Evolutionary conservation across 2,797 vertebrate genomes (phyloP).

Genomic region (Spheniscus humboldti): DNA sequence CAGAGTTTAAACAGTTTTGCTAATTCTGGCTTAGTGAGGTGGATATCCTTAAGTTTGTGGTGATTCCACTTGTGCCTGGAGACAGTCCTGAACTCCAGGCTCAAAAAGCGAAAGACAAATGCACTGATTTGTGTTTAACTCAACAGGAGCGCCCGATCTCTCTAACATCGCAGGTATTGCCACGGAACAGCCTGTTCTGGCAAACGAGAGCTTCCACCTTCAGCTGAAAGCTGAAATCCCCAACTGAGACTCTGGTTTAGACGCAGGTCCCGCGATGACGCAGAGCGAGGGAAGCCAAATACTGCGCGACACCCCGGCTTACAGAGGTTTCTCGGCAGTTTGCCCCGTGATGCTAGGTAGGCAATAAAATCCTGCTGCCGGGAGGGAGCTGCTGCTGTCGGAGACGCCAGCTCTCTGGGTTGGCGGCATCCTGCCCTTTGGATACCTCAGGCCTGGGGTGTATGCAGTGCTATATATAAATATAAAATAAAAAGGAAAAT

Average conservation of each 20-base stretch:
- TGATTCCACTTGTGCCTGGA: background rate
- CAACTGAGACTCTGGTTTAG: background rate
- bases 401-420: background rate
- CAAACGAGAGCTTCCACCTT: background rate
- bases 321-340: background rate
- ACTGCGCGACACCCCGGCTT: background rate
- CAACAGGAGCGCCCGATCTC: background rate
- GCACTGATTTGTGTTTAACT: background rate
- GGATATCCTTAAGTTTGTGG: background rate
- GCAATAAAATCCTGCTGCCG: background rate
- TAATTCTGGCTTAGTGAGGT: background rate
- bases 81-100: background rate
- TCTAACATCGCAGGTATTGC: background rate
- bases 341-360: background rate
- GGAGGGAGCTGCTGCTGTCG: background rate
- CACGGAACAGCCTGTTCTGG: background rate
- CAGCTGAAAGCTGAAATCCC: background rate
- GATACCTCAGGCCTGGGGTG: background rate
- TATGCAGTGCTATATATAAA: background rate
- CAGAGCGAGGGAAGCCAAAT: background rate
- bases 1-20: background rate
- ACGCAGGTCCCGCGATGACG: rapidly evolving
- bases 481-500: background rate
- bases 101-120: background rate
- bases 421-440: background rate